A percentile compares a stretch with the other conserved stretches of the same genome.
These are phyloP conservation scores for Abramis brama DNA, from an alignment of 2,113 vertebrate genomes.

Conservation along the genomic window DNA sequence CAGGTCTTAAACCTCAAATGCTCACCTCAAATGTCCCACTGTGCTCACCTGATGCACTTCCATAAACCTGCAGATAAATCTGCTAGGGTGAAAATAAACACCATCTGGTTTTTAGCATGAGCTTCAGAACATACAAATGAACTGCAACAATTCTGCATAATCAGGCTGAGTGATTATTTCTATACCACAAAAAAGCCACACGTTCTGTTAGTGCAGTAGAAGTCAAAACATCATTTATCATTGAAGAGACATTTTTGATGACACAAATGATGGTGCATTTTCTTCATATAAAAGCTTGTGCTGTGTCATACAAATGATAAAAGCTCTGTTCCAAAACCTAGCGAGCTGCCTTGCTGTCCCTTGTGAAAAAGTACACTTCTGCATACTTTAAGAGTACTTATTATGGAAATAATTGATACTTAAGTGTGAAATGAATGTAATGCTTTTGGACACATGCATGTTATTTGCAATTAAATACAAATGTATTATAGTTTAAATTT, in stretches of 20 bases:
- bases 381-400: too few species aligned
- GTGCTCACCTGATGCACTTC: background rate
- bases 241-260: too few species aligned
- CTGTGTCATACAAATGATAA: background rate
- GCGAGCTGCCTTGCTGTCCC: too few species aligned
- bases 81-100: background rate
- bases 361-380: too few species aligned
- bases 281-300: background rate
- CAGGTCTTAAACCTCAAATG: conserved; percentile 10
- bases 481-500: too few species aligned
- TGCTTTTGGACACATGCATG: too few species aligned
- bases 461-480: too few species aligned
- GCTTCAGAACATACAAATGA: background rate
- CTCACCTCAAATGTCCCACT: background rate
- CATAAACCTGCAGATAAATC: background rate
- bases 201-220: background rate
- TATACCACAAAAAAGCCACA: background rate
- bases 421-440: too few species aligned
- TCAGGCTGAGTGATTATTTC: background rate
- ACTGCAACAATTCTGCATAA: background rate
- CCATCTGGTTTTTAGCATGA: background rate
- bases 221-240: background rate
- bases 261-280: background rate
- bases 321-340: background rate
- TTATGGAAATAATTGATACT: too few species aligned